Evolutionary conservation across 2,797 vertebrate genomes (phyloP).

Genomic region (Pipistrellus kuhlii): DNA sequence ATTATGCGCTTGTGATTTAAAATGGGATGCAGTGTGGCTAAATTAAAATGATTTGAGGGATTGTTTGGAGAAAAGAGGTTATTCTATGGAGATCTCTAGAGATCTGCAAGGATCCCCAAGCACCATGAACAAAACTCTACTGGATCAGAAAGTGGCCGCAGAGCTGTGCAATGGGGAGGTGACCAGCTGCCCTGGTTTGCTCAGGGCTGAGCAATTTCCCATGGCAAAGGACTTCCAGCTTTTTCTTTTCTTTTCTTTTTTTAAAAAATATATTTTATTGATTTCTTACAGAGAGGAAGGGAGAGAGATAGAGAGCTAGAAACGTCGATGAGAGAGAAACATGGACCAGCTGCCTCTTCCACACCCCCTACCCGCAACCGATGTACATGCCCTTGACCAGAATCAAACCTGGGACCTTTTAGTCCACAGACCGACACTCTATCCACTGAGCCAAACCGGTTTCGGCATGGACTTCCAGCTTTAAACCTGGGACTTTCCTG

Average conservation of each 20-base stretch:
- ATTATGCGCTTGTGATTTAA: background rate
- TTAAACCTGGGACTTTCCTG: background rate
- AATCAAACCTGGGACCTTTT: too few species aligned
- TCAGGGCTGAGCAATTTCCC: background rate
- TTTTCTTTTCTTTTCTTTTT: background rate
- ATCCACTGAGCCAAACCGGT: too few species aligned
- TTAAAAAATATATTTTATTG: too few species aligned
- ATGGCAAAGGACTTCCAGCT: background rate
- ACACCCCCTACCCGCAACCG: too few species aligned
- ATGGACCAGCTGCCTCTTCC: too few species aligned
- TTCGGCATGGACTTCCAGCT: background rate
- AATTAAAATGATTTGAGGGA: background rate
- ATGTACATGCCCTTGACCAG: too few species aligned
- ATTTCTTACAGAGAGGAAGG: too few species aligned
- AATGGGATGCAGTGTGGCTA: background rate
- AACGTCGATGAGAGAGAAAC: too few species aligned
- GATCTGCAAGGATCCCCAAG: background rate
- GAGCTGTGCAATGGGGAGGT: background rate
- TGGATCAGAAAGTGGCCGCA: background rate
- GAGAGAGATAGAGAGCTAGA: too few species aligned
- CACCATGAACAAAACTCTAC: background rate
- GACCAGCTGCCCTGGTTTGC: background rate
- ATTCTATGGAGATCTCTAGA: background rate
- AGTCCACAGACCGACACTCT: too few species aligned
- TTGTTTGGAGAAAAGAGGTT: background rate